Percentiles rank a stretch among this genome's conserved stretches.
Conservation (phyloP, 53 echinoderm and acorn worm species). For the Zoroaster sp. region DNA sequence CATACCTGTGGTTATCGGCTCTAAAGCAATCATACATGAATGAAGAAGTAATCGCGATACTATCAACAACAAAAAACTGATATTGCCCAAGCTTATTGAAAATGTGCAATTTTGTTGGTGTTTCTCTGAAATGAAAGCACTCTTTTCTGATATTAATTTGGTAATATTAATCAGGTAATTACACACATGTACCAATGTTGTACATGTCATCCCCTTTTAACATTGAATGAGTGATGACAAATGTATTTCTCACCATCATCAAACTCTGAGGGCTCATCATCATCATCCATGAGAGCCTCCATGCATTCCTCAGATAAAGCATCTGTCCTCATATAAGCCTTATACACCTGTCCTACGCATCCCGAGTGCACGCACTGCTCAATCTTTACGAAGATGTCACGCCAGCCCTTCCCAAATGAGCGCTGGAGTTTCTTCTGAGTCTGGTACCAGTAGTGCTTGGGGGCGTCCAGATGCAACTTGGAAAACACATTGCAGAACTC, state of each 20-base stretch:
- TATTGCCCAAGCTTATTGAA: no score
- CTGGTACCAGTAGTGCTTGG: conserved; percentile 82
- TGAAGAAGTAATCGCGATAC: no score
- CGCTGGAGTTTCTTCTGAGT: conserved; percentile 69
- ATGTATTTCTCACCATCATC: conserved; percentile 17
- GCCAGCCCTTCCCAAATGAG: conserved; percentile 87
- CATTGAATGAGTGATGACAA: no score
- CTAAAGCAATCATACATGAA: no score
- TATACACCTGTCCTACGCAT: conserved; percentile 96
- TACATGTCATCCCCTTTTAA: no score
- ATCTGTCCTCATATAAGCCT: conserved; percentile 76
- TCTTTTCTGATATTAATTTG: no score
- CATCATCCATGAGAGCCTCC: conserved; percentile 35
- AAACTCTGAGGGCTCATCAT: conserved; percentile 49
- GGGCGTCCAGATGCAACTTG: conserved; percentile 82
- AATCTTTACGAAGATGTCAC: conserved; percentile 73
- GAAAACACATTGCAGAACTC: conserved; percentile 87
- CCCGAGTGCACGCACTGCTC: conserved; percentile 82
- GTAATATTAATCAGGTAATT: no score
- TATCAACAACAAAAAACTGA: no score
- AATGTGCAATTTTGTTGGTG: no score
- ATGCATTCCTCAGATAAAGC: conserved; percentile 35
- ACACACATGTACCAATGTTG: no score
- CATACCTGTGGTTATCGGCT: no score
- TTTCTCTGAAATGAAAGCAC: no score